Conservation (phyloP, 2,888 invertebrate species). For the Lycia hirtaria region DNA sequence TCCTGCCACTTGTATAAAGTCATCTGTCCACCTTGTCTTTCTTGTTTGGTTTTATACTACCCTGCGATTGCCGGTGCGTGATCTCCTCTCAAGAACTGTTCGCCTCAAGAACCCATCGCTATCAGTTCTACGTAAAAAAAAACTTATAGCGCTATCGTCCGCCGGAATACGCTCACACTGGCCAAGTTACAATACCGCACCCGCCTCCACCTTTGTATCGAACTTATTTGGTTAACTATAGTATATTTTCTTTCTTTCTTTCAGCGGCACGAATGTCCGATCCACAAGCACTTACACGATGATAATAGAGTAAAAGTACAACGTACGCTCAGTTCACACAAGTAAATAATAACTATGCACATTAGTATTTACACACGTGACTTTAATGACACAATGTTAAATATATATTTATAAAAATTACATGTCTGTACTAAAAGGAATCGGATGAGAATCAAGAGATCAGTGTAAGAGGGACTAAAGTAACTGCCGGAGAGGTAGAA, state of each 20-base stretch:
- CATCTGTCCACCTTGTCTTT: no score
- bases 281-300: slow-evolving; percentile 59
- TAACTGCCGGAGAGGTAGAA: slow-evolving; percentile 1
- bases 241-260: slow-evolving; percentile 58
- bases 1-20: no score
- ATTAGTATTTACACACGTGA: not conserved
- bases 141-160: no score
- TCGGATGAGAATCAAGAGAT: slow-evolving; percentile 43
- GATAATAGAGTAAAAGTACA: slow-evolving; percentile 42
- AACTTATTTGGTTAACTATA: slow-evolving; percentile 35
- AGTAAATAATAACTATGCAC: slow-evolving; percentile 22
- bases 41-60: no score
- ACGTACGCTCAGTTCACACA: slow-evolving; percentile 41
- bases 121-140: no score
- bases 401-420: slow-evolving; percentile 55
- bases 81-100: no score
- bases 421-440: slow-evolving; percentile 81
- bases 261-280: slow-evolving; percentile 70
- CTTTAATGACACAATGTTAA: slow-evolving; percentile 16
- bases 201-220: not conserved
- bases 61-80: no score
- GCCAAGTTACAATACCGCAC: no score
- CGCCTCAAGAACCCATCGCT: no score
- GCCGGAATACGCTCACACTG: no score
- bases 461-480: slow-evolving; percentile 22